Base-by-base conservation (phyloP, 2,113 vertebrate genomes). In the Zapornia atra region DNA sequence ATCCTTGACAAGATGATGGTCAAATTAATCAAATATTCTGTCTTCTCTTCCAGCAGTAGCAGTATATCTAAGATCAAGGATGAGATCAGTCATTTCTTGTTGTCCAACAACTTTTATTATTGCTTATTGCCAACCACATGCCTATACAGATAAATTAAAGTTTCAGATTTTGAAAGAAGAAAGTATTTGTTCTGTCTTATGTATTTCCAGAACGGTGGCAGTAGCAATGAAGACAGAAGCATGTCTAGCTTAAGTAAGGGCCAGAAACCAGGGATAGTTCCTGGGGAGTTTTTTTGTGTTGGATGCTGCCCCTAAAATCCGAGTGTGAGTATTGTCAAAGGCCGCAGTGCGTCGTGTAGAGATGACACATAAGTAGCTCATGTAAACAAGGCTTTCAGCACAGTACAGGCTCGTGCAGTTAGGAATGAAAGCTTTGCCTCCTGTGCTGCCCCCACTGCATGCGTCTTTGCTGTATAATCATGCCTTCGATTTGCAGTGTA, bases 151-250 rank as follows among this genome's bases (percentile, higher is more conserved):
- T 81, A 31, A 86, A 51, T 8, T 4, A 25, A 56, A 24, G 31
- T 61, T 61, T 10, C 54, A 56, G 82, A 19, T 70, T 88, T 86
- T 84, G 36, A 46, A 6, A 1, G n/a, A 33, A 44, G 56, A 28
- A 42, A 13, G 24, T 26, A 28, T 65, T 75, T 86, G 33, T 60
- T 94, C 31, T 81, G 72, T 15, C 40, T 50, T 84, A 1, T 1
- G 0, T 25, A 4, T 46, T 15, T 78, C 50, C 65, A 42, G 59
- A 84, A 51, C 0, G 3, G 20, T 0, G 8, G 38, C 69, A 70
- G 46, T 6, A 36, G 40, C 44, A n/a, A 21, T 22, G 25, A 33
- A 66, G n/a, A 73, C 2, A 10, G 20, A 70, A 81, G 36, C 36
- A 11, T 15, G 20, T 17, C 40, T 71, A 36, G 57, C 38, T 75